phyloP scores from a whole-genome alignment of 1,140 invertebrate species.

The Zaprionus inermis region DNA sequence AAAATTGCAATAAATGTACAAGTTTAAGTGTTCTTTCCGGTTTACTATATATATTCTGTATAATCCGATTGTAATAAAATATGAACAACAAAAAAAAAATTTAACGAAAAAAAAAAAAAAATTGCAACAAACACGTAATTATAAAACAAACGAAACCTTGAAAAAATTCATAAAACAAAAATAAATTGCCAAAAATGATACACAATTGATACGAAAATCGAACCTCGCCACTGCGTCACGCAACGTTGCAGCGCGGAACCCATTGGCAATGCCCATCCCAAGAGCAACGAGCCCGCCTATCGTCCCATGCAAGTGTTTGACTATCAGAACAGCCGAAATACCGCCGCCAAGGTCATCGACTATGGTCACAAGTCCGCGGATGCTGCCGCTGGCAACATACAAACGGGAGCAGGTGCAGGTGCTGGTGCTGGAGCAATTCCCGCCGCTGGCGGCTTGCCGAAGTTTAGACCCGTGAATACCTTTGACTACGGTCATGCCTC shows the following conservation, averaged over 20 bases:
- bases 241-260: conserved; percentile 61
- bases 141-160: conserved; percentile 35
- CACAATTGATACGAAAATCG: conserved; percentile 44
- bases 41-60: conserved; percentile 21
- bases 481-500: conserved; percentile 87
- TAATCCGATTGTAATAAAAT: conserved; percentile 15
- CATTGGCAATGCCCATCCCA: conserved; percentile 4
- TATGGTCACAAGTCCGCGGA: conserved; percentile 87
- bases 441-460: conserved; percentile 14
- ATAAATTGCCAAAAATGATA: conserved; percentile 31
- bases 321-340: conserved; percentile 76
- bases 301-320: conserved; percentile 80
- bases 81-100: conserved; percentile 16
- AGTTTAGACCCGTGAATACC: conserved; percentile 85
- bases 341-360: conserved; percentile 88
- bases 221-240: conserved; percentile 46
- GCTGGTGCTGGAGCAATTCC: not conserved
- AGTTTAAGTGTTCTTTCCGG: conserved; percentile 73
- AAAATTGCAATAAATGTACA: conserved; percentile 52
- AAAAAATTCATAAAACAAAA: conserved; percentile 33
- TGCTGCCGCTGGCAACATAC: not conserved
- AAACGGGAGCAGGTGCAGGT: not conserved
- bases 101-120: not conserved
- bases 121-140: conserved; percentile 10
- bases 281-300: conserved; percentile 53